A percentile compares a stretch with the other conserved stretches of the same genome.
phyloP scores from a whole-genome alignment of 2,888 invertebrate genomes.

The Helicoverpa assulta region DNA sequence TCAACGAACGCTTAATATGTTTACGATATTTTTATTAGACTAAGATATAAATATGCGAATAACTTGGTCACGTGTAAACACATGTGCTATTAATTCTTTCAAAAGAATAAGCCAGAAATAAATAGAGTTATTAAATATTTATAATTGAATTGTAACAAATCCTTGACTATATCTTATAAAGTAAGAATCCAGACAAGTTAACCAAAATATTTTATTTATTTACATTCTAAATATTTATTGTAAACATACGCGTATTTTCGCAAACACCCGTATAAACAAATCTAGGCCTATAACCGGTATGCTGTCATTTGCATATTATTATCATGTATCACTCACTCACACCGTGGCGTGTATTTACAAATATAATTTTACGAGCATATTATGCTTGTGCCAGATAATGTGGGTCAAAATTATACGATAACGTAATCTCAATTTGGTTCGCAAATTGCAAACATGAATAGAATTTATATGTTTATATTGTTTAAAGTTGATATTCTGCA shows the following conservation, averaged over 20 bases:
- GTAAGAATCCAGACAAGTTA: no score
- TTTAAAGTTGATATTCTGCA: background rate
- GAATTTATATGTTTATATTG: background rate
- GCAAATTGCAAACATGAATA: background rate
- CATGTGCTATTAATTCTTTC: no score
- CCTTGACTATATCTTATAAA: no score
- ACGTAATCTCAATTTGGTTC: background rate
- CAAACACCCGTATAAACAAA: background rate
- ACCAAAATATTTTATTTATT: background rate
- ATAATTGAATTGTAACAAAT: no score
- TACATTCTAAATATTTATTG: conserved; percentile 1
- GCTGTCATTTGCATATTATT: conserved; percentile 6
- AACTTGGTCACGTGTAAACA: no score
- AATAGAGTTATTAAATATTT: no score
- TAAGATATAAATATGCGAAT: no score
- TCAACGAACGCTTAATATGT: no score
- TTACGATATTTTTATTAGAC: no score
- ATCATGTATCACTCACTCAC: background rate
- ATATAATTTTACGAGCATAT: background rate
- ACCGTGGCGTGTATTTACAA: conserved; percentile 1
- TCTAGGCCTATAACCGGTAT: background rate
- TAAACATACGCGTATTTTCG: conserved; percentile 1
- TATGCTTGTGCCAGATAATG: background rate
- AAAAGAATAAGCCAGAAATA: no score
- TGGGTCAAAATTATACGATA: background rate